phyloP scores from a whole-genome alignment of 30 jellyfish, hydroid and myxozoan genomes.

The Haliclystus octoradiatus region DNA sequence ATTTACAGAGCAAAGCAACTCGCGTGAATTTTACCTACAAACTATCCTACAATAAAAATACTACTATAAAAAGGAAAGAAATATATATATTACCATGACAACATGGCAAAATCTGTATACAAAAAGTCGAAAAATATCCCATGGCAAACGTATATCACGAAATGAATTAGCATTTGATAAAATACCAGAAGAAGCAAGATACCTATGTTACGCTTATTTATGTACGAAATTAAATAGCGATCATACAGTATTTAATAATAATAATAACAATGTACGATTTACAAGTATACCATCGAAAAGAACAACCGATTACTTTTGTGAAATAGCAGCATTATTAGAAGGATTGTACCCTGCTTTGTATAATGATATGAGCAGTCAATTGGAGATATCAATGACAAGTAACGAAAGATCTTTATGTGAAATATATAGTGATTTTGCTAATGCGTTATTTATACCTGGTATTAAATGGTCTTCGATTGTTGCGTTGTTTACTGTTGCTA shows the following conservation, averaged over 20 bases:
- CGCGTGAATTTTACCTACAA: too few species aligned
- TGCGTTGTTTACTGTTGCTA: not conserved
- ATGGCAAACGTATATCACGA: not conserved
- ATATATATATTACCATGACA: not conserved
- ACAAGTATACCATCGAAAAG: not conserved
- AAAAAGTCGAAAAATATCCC: not conserved
- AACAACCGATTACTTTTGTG: not conserved
- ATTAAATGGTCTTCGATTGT: not conserved
- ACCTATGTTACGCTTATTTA: not conserved
- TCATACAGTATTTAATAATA: not conserved
- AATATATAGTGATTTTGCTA: not conserved
- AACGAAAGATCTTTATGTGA: not conserved
- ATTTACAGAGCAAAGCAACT: too few species aligned
- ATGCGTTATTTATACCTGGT: not conserved
- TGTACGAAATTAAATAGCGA: not conserved
- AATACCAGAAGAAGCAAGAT: not conserved
- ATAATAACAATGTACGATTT: not conserved
- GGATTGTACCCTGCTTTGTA: not conserved
- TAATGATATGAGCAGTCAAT: not conserved
- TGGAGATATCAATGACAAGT: not conserved
- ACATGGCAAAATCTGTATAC: not conserved
- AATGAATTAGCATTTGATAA: not conserved
- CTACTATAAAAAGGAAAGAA: too few species aligned
- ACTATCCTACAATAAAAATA: too few species aligned
- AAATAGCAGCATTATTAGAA: not conserved